Conservation (phyloP, 2,888 invertebrate species). For the Encarsia formosa region DNA sequence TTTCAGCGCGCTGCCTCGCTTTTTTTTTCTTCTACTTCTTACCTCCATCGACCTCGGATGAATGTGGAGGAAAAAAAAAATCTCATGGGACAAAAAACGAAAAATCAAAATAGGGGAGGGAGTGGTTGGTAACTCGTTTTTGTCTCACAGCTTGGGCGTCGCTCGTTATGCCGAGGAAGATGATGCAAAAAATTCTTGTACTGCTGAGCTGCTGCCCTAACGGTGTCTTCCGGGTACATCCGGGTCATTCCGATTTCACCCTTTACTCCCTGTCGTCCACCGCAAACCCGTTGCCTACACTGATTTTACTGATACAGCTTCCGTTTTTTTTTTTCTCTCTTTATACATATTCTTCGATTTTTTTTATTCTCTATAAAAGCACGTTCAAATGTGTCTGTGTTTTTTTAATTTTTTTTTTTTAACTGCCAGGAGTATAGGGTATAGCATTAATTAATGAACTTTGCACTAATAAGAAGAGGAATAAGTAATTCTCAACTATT, state of each 20-base stretch:
- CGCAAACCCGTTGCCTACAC: neutral
- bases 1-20: conserved; percentile 31
- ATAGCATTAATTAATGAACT: too few relatives aligned
- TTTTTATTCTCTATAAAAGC: too few relatives aligned
- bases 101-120: conserved; percentile 34
- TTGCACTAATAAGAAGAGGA: too few relatives aligned
- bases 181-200: conserved; percentile 28
- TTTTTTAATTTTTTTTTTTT: too few relatives aligned
- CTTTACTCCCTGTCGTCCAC: conserved; percentile 22
- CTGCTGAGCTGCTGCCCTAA: conserved; percentile 26
- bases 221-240: conserved; percentile 34
- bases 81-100: conserved; percentile 4
- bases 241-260: conserved; percentile 36
- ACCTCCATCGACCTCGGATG: conserved; percentile 1
- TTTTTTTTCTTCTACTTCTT: conserved; percentile 26
- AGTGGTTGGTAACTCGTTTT: conserved; percentile 32
- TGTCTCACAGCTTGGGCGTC: neutral
- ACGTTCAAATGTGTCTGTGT: too few relatives aligned
- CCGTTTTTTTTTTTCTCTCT: too few relatives aligned
- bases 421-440: too few relatives aligned
- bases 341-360: too few relatives aligned
- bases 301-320: too few relatives aligned
- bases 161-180: conserved; percentile 7
- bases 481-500: too few relatives aligned
- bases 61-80: conserved; percentile 1